Evolutionary conservation across 2,797 vertebrate species (phyloP).

Genomic region (Mus minutoides): DNA sequence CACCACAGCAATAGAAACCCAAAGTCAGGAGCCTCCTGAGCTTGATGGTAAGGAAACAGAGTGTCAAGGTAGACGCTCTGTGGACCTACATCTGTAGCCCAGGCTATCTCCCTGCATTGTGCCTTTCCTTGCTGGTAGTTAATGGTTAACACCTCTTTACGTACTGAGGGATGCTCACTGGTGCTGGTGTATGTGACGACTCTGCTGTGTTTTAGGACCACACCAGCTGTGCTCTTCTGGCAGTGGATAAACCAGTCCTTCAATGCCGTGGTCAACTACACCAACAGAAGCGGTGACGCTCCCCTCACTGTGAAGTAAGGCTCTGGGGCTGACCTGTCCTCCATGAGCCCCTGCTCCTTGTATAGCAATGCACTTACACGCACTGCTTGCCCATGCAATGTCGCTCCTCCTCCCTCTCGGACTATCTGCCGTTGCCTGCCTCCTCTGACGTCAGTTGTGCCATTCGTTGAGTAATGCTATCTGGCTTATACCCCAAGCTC

Average conservation of each 20-base stretch:
- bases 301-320: constrained; percentile 94
- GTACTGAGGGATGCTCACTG: rapidly evolving
- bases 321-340: rapidly evolving
- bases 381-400: not conserved
- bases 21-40: not conserved
- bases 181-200: rapidly evolving
- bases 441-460: rapidly evolving
- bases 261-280: constrained; percentile 98
- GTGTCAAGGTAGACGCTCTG: not conserved
- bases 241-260: constrained; percentile 99
- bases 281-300: constrained; percentile 97
- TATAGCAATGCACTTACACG: rapidly evolving
- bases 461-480: rapidly evolving
- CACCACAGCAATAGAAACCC: not conserved
- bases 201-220: constrained; percentile 89
- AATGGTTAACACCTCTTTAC: rapidly evolving
- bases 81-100: rapidly evolving
- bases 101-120: rapidly evolving
- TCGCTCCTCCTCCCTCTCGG: not conserved
- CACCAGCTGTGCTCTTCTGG: constrained; percentile 97
- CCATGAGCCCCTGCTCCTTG: rapidly evolving
- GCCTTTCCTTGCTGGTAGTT: not conserved
- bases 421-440: not conserved
- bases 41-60: not conserved
- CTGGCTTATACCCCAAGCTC: rapidly evolving